Evolutionary conservation across 2,113 vertebrate genomes (phyloP), one percentile per base, ranked within the genome.

Genomic region (Amia ocellicauda): DNA sequence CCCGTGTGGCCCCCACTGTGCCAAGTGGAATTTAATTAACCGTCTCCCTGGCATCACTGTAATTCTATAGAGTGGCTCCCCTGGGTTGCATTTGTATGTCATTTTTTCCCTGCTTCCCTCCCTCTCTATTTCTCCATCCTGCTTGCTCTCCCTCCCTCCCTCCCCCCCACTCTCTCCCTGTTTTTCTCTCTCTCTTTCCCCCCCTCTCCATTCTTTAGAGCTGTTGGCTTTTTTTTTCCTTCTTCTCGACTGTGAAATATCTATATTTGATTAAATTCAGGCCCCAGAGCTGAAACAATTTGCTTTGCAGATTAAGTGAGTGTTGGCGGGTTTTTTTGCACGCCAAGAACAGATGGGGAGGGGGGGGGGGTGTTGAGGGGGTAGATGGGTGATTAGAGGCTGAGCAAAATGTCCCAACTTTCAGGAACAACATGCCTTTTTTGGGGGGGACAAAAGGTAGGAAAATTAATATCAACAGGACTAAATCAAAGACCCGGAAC

Each of bases 1-100:
- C 70, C 73, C 22, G 74, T 62, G 57, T 58, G 72, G 63, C 42
- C 19, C 68, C 70, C 41, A 23, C 73, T 81, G 79, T 74, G 77
- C 83, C 77, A 81, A 81, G 74, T 75, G 74, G 66, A 72, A 75
- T 82, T 83, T 77, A 69, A 85, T 81, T 78, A 81, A 78, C 67
- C 66, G 10, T 36, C 80, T 72, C 80, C 31, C 78, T 72, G 78
- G 76, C 79, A 75, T 67, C 31, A 36, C 31, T 36, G 4, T 10
- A 36, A 36, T 36, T 36, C 73, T 66, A 29, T 22, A 56, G 19
- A 47, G 23, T 49, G 50, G 58, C 45, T 60, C 52, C 29, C 58
- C 4, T 60, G 58, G 58, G 63, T 27, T n/a, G 58, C 24, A 41
- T 14, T 22, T 14, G 43, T 16, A 28, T 5, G 14, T 24, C 17